Evolutionary conservation across 2,888 invertebrate species (phyloP).

Genomic region (Thecocarcelia acutangulata): DNA sequence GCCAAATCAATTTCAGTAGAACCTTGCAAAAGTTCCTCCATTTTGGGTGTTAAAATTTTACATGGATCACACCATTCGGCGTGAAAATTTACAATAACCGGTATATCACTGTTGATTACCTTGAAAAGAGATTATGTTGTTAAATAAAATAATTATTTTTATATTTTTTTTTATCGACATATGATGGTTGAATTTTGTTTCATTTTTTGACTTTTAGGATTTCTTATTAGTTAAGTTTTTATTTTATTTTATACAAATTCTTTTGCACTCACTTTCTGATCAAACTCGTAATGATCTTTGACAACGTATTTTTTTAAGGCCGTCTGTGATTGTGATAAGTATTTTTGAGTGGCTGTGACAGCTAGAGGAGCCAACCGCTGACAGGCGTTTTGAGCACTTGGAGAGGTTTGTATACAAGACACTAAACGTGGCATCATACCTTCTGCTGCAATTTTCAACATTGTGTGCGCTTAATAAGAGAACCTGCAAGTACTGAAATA

Average conservation of each 20-base stretch:
- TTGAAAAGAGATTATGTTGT: slow-evolving; percentile 72
- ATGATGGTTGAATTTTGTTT: no score
- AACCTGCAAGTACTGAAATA: not conserved
- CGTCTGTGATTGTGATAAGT: slow-evolving; percentile 76
- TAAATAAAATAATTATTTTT: no score
- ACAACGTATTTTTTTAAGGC: slow-evolving; percentile 82
- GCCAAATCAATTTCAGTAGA: slow-evolving; percentile 89
- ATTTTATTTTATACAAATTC: not conserved
- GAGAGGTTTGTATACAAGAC: slow-evolving; percentile 68
- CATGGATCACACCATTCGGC: slow-evolving; percentile 96
- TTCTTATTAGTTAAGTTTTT: no score
- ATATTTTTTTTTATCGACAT: no score
- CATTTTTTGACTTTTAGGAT: no score
- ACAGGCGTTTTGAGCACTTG: slow-evolving; percentile 73
- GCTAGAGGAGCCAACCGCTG: slow-evolving; percentile 73
- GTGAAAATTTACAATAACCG: slow-evolving; percentile 95
- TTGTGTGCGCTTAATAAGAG: slow-evolving; percentile 50
- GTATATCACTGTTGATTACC: slow-evolving; percentile 91
- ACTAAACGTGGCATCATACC: slow-evolving; percentile 75
- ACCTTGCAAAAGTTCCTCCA: slow-evolving; percentile 88
- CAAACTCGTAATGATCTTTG: slow-evolving; percentile 89
- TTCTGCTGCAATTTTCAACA: slow-evolving; percentile 77
- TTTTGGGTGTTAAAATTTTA: slow-evolving; percentile 91
- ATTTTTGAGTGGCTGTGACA: slow-evolving; percentile 74
- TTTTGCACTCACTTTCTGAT: slow-evolving; percentile 84